Percentiles rank a stretch among this genome's conserved stretches.
These are phyloP conservation scores for Reticulitermes speratus DNA, from an alignment of 1,140 invertebrate species.

Conservation along the genomic window DNA sequence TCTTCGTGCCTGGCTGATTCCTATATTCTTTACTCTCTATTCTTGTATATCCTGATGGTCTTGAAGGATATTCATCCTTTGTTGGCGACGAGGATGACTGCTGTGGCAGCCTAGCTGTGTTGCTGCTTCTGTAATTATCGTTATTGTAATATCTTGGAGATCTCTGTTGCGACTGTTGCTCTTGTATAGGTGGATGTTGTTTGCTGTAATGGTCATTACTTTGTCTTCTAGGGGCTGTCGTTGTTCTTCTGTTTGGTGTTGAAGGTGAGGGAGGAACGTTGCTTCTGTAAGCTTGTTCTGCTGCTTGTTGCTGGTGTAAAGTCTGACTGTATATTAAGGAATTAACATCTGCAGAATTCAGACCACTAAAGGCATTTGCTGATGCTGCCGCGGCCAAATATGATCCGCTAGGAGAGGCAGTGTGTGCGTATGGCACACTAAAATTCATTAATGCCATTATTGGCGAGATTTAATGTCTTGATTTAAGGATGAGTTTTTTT, in stretches of 20 bases:
- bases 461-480: background rate
- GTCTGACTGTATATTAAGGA: conserved; percentile 41
- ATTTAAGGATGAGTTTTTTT: too few species aligned
- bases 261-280: conserved; percentile 26
- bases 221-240: conserved; percentile 21
- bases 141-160: conserved; percentile 32
- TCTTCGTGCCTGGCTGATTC: conserved; percentile 54
- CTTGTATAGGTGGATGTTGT: conserved; percentile 34
- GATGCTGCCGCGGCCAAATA: conserved; percentile 38
- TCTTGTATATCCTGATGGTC: conserved; percentile 43
- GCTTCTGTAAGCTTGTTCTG: background rate
- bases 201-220: conserved; percentile 13
- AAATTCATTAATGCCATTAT: conserved; percentile 47
- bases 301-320: conserved; percentile 34
- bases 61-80: conserved; percentile 45
- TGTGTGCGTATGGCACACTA: conserved; percentile 45
- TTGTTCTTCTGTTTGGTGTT: conserved; percentile 9
- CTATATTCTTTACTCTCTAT: conserved; percentile 48
- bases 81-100: background rate
- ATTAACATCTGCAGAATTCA: conserved; percentile 38
- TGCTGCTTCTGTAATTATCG: conserved; percentile 40
- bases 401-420: conserved; percentile 43
- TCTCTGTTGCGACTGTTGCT: conserved; percentile 33
- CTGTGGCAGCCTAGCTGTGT: conserved; percentile 14
- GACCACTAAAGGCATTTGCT: conserved; percentile 36